Percentiles rank a stretch among this genome's conserved stretches.
These are phyloP conservation scores for Bombus cullumanus DNA, from an alignment of 1,140 invertebrate species.

Conservation along the genomic window DNA sequence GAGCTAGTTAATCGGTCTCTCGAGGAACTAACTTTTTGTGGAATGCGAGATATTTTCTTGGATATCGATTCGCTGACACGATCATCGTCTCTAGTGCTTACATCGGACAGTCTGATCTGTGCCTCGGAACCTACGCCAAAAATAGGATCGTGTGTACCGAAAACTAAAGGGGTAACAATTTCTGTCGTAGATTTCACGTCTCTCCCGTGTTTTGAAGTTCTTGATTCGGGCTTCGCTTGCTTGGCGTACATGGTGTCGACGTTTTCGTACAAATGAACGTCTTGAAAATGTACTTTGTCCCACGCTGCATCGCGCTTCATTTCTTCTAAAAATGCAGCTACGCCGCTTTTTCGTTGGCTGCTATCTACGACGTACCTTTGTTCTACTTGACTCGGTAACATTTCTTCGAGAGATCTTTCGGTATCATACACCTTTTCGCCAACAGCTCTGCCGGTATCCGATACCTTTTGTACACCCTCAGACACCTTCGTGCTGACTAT, in stretches of 20 bases:
- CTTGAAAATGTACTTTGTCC: not conserved
- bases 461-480: conserved; percentile 19
- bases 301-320: conserved; percentile 6
- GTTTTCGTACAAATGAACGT: not conserved
- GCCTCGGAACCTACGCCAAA: not conserved
- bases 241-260: not conserved
- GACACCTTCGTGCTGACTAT: conserved; percentile 26
- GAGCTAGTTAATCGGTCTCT: conserved; percentile 47
- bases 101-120: not conserved
- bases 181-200: not conserved
- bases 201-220: not conserved
- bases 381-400: not conserved
- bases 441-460: conserved; percentile 25
- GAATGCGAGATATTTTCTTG: conserved; percentile 76
- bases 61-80: conserved; percentile 37
- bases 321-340: not conserved
- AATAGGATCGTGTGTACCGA: not conserved
- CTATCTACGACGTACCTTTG: not conserved
- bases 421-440: conserved; percentile 34
- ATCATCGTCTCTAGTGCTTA: conserved; percentile 1
- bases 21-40: conserved; percentile 70
- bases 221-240: not conserved
- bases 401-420: not conserved
- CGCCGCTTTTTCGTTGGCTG: not conserved
- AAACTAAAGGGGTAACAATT: not conserved